A percentile compares a stretch with the other conserved stretches of the same genome.
phyloP scores from a whole-genome alignment of 37 sponge, comb jelly and placozoan genomes.

The Theonella swinhoei region DNA sequence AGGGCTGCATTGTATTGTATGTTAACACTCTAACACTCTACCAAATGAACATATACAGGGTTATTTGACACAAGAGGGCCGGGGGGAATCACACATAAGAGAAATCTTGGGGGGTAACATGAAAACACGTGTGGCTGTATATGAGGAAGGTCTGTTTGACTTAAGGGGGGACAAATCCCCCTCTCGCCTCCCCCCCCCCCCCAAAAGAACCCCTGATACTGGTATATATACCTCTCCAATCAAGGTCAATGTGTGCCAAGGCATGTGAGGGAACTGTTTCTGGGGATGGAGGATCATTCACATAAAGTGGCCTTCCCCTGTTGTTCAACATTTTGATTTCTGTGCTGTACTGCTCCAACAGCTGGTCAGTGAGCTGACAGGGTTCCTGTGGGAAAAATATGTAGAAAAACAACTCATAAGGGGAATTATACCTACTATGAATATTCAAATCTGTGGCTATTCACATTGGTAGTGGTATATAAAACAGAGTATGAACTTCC shows the following conservation, averaged over 20 bases:
- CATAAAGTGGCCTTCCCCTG: neutral
- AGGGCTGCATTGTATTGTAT: too few species aligned
- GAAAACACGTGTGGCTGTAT: neutral
- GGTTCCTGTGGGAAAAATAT: neutral
- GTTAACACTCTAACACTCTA: too few species aligned
- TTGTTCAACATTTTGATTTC: neutral
- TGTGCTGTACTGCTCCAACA: neutral
- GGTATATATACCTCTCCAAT: neutral
- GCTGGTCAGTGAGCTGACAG: neutral
- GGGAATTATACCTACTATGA: too few species aligned
- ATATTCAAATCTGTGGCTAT: too few species aligned
- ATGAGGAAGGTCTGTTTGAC: neutral
- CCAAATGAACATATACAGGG: neutral
- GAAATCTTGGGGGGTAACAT: too few species aligned
- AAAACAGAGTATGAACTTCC: too few species aligned
- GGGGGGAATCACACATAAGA: too few species aligned
- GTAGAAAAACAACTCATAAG: too few species aligned
- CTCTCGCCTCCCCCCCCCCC: neutral
- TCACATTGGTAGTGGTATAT: too few species aligned
- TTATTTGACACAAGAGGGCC: too few species aligned
- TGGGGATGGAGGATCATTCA: neutral
- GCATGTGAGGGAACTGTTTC: neutral
- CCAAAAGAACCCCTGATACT: neutral
- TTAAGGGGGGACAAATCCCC: too few species aligned
- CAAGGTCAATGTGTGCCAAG: neutral